Evolutionary conservation across 2,797 vertebrate species (phyloP).

Genomic region (Uromys caudimaculatus): DNA sequence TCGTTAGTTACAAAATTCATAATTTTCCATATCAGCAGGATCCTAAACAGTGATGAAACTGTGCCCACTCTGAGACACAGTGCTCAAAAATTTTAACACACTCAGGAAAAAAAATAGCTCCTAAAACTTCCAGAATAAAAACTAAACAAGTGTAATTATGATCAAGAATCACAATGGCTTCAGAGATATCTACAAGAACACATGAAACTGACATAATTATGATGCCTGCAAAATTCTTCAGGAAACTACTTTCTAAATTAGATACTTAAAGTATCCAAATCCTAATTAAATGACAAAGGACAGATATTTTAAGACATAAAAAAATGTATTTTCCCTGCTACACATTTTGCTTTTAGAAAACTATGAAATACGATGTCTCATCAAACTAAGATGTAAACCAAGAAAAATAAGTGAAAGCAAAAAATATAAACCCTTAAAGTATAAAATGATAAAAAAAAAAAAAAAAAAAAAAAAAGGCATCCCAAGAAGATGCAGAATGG

Average conservation of each 20-base stretch:
- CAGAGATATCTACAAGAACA: background rate
- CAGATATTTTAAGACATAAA: background rate
- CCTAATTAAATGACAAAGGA: background rate
- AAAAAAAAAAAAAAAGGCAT: no score
- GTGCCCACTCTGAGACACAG: background rate
- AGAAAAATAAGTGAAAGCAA: background rate
- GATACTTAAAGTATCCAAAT: background rate
- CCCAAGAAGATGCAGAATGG: background rate
- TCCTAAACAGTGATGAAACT: background rate
- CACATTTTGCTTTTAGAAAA: background rate
- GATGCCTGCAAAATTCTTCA: background rate
- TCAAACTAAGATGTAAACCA: slow-evolving; percentile 24
- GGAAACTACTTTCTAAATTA: slow-evolving; percentile 47
- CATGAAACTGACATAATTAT: background rate
- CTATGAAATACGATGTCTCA: background rate
- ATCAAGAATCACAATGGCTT: background rate
- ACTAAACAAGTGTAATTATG: background rate
- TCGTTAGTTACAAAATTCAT: background rate
- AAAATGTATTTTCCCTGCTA: background rate
- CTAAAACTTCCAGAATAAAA: background rate
- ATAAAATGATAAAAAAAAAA: background rate
- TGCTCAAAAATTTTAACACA: background rate
- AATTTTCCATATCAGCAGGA: background rate
- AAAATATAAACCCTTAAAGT: background rate
- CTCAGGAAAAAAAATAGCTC: background rate